Evolutionary conservation across 1,140 invertebrate genomes (phyloP), one percentile per base, ranked within the genome.

Genomic region (Danaus melanippus): DNA sequence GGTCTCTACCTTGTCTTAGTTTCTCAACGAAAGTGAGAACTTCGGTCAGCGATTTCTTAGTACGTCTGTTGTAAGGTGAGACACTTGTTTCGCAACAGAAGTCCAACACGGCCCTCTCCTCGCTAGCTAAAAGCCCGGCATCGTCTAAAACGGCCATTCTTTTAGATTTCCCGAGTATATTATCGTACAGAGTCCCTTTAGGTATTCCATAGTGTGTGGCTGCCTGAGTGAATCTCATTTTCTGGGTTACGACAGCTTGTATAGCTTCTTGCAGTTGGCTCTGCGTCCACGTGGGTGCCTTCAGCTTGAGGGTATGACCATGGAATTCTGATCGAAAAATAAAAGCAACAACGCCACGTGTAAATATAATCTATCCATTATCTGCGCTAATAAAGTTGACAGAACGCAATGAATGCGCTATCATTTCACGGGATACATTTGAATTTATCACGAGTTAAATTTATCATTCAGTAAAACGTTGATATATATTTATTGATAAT

Each of bases 161-260:
- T 82, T 92, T 93, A 9, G 92, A 92, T 83, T 94, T 94, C 10
- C 93, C 93, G 50, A 94, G 84, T 69, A 94, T 93, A 77, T 93
- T 94, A 86, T 93, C 92, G 85, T 93, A 94, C 10, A 94, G 87
- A 2, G 93, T 94, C 12, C 92, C 92, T 80, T 94, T 94, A 0
- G 93, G 93, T 74, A 94, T 93, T 53, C 91, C 90, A 80, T 90
- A 94, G 58, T 90, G 87, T 4, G 90, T 88, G 2, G 92, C 90
- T 0, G 92, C 93, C 73, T 93, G 92, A 8, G 93, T 93, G 81
- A 94, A 94, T 45, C 92, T 90, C 92, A 94, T 92, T 76, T 89
- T 89, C 79, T 93, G 92, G 11, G 89, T 92, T 56, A 93, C 91
- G 42, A 94, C 92, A 1, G 92, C 92, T 61, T 92, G 90, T 62